Conservation (phyloP, 2,113 vertebrate species). For the Chionomys nivalis region DNA sequence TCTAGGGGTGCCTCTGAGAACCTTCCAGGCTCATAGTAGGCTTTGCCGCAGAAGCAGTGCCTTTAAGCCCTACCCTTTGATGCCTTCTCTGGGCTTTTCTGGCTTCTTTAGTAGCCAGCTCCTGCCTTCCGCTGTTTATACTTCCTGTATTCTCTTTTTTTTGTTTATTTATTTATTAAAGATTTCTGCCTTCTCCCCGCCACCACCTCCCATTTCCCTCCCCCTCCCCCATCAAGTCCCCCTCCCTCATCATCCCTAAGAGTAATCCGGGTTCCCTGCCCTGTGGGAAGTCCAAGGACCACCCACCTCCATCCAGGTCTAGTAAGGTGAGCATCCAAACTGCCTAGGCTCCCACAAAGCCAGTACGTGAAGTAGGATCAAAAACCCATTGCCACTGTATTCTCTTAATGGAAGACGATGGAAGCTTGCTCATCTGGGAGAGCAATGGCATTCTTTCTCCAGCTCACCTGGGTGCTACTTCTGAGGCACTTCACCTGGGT, state of each 20-base stretch:
- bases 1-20: conserved; percentile 9
- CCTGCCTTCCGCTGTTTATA: rapidly evolving
- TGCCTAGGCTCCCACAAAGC: too few species aligned
- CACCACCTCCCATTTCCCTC: too few species aligned
- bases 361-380: too few species aligned
- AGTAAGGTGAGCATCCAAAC: too few species aligned
- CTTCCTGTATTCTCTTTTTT: not conserved
- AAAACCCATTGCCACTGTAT: too few species aligned
- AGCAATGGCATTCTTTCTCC: rapidly evolving
- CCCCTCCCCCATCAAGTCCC: too few species aligned
- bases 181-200: too few species aligned
- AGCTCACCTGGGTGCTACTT: rapidly evolving
- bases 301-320: too few species aligned
- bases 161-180: too few species aligned
- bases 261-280: too few species aligned
- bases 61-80: not conserved
- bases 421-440: not conserved
- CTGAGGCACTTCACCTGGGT: not conserved
- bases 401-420: rapidly evolving
- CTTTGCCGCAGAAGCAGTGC: not conserved
- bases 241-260: too few species aligned
- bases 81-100: not conserved
- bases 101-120: not conserved
- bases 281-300: too few species aligned
- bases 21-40: not conserved